A percentile compares a stretch with the other conserved stretches of the same genome.
Conservation (phyloP, 2,888 invertebrate species). For the Orthosia cruda region DNA sequence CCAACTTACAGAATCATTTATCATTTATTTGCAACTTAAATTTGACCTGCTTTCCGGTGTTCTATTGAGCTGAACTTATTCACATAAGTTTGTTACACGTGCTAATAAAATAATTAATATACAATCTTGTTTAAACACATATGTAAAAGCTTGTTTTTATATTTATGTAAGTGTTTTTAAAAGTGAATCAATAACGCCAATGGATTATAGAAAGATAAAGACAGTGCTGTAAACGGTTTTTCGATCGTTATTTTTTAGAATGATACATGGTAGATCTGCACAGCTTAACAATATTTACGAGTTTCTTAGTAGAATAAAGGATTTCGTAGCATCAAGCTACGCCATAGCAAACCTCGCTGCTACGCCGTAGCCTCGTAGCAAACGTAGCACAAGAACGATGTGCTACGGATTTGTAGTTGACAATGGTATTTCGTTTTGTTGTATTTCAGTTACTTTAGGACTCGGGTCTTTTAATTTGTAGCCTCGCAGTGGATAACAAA, state of each 20-base stretch:
- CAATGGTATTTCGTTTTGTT: conserved; percentile 30
- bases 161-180: no score
- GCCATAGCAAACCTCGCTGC: conserved; percentile 29
- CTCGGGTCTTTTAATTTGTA: conserved; percentile 37
- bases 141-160: no score
- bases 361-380: conserved; percentile 36
- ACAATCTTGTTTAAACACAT: no score
- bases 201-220: no score
- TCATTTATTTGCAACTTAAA: no score
- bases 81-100: no score
- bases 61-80: no score
- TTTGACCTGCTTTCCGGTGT: no score
- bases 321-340: conserved; percentile 17
- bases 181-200: no score
- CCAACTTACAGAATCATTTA: no score
- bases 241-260: not conserved
- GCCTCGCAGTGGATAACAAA: conserved; percentile 44
- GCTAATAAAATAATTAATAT: no score
- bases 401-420: conserved; percentile 34
- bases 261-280: not conserved
- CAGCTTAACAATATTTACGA: not conserved
- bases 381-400: conserved; percentile 12
- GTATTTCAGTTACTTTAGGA: conserved; percentile 27
- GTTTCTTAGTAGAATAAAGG: not conserved
- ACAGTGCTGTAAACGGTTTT: no score